These are phyloP conservation scores for Taeniopygia guttata DNA, from an alignment of 2,797 vertebrate genomes.

Conservation along the genomic window DNA sequence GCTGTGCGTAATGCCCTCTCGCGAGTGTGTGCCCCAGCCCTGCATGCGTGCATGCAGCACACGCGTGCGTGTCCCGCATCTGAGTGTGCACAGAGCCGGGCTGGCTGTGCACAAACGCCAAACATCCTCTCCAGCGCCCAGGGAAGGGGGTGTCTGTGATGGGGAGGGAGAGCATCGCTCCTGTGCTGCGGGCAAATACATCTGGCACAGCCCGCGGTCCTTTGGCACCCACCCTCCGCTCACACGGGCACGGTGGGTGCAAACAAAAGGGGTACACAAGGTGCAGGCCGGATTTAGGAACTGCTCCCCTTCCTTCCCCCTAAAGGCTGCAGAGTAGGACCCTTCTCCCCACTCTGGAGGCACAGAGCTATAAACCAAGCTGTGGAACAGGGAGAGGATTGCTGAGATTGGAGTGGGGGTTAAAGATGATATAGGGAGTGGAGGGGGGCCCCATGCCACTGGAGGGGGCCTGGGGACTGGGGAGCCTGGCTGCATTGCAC, in stretches of 20 bases:
- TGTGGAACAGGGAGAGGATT: neutral
- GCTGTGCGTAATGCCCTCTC: conserved; percentile 2
- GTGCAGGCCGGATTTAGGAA: neutral
- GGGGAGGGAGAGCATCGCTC: neutral
- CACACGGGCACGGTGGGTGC: accelerated
- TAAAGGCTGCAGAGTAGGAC: neutral
- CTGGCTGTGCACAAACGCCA: neutral
- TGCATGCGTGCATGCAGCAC: neutral
- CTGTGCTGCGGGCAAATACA: neutral
- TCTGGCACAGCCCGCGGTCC: neutral
- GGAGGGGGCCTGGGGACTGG: neutral
- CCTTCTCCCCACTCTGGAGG: neutral
- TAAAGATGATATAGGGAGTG: neutral
- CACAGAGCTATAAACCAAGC: neutral
- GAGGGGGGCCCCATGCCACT: neutral
- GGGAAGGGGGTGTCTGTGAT: neutral
- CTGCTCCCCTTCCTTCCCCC: neutral
- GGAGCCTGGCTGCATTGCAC: conserved; percentile 37
- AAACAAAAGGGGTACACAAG: neutral
- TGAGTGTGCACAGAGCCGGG: neutral
- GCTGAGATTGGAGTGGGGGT: neutral
- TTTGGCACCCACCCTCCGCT: neutral
- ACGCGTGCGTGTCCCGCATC: neutral
- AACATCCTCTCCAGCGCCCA: neutral
- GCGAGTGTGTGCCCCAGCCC: neutral